Percentiles rank a stretch among this genome's conserved stretches.
Evolutionary conservation across 2,113 vertebrate genomes (phyloP).

Genomic region (Eclectus roratus): DNA sequence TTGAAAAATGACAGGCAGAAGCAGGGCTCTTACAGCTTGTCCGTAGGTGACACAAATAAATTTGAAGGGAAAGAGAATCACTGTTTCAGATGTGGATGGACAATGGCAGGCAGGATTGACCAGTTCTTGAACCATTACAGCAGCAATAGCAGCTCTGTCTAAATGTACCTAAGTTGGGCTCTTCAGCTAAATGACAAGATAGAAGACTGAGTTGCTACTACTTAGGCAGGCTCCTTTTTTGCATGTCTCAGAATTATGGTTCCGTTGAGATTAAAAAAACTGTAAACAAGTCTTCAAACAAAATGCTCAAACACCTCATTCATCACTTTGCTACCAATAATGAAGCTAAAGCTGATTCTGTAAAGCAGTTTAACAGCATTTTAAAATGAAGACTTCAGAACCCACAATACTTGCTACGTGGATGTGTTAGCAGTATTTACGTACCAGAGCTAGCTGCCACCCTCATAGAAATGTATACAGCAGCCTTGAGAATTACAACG

Average conservation of each 20-base stretch:
- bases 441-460: neutral
- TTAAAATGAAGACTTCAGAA: neutral
- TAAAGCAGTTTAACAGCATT: neutral
- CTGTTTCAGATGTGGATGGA: neutral
- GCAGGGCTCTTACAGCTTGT: neutral
- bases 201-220: neutral
- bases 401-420: neutral
- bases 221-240: neutral
- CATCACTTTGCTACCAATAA: neutral
- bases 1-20: neutral
- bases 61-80: neutral
- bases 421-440: neutral
- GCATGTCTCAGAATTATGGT: neutral
- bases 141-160: neutral
- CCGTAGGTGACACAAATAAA: neutral
- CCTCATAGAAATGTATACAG: neutral
- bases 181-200: neutral
- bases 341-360: neutral
- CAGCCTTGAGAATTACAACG: neutral
- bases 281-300: neutral
- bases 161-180: neutral
- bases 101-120: neutral
- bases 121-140: neutral
- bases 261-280: neutral
- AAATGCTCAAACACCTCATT: neutral